Base-by-base conservation (phyloP, 2,888 invertebrate genomes). In the Thymelicus acteon region DNA sequence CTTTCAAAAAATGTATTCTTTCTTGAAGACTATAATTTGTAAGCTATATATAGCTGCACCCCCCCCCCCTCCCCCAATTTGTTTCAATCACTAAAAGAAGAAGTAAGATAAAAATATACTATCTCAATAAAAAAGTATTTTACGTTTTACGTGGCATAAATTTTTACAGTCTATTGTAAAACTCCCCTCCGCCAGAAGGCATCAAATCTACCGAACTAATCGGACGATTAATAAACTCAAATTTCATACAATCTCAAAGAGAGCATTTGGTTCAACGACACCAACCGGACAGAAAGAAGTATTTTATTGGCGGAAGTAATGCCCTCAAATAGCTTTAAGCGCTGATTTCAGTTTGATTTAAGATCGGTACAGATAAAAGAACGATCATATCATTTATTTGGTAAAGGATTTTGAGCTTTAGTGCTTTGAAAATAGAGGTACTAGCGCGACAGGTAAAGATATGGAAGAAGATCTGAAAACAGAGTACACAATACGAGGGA, bases 251-350 rank as follows among this genome's bases (percentile, higher is more conserved):
- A 62, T 66, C 61, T 61, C 66, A 67, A 71, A 71, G 62, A 60
- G 68, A 31, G 58, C 37, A 66, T 54, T 71, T 76, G 72, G 76
- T 77, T 79, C 77, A 78, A 78, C 72, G 75, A 72, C 77, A 71
- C 76, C 72, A 74, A 77, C 77, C 77, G 79, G 80, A 89, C 86
- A 87, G 88, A 87, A 85, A 78, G 82, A 81, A 82, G 78, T 78
- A 81, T 87, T 90, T 91, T 90, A 91, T 88, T 87, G 82, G 85
- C 90, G 92, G 92, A 92, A 90, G 90, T 87, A 90, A 91, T 90
- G 80, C 84, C 80, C 82, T 85, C 85, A 90, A 89, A 90, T 82
- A 77, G 83, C 86, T 85, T 84, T 85, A 86, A 86, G 87, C 85
- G 86, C 84, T 87, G 87, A 91, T 91, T 91, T 84, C 82, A 82